A percentile compares a stretch with the other conserved stretches of the same genome.
phyloP scores from a whole-genome alignment of 2,113 vertebrate species.

The Hippocampus mohnikei region DNA sequence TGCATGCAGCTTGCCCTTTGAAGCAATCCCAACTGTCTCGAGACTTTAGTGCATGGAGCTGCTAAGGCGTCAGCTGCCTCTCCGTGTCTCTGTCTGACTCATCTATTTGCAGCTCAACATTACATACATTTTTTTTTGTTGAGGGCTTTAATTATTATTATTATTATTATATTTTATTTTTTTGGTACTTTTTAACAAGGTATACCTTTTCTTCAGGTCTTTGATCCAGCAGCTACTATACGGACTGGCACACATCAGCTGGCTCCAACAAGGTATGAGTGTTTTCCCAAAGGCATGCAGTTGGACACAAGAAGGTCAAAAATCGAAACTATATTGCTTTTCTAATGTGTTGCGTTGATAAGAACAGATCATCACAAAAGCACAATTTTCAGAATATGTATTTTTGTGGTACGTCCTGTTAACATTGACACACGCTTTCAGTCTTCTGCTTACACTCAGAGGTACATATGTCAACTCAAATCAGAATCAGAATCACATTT shows the following conservation, averaged over 20 bases:
- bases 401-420: no score
- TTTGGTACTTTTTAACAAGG: conserved; percentile 6
- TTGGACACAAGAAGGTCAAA: background rate
- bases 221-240: conserved; percentile 90
- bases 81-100: background rate
- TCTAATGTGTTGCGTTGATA: no score
- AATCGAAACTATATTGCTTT: background rate
- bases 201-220: conserved; percentile 75
- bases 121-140: background rate
- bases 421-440: no score
- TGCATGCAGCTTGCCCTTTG: conserved; percentile 9
- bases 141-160: conserved; percentile 1
- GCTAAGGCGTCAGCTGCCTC: background rate
- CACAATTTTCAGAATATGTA: no score
- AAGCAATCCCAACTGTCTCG: conserved; percentile 14
- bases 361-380: no score
- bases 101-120: conserved; percentile 8
- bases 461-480: no score
- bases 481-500: no score
- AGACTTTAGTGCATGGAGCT: conserved; percentile 8
- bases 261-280: conserved; percentile 81
- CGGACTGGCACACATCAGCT: conserved; percentile 84
- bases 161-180: background rate
- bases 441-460: no score
- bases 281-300: background rate